These are phyloP conservation scores for Amphibalanus amphitrite DNA, from an alignment of 1,140 invertebrate genomes.

Conservation along the genomic window DNA sequence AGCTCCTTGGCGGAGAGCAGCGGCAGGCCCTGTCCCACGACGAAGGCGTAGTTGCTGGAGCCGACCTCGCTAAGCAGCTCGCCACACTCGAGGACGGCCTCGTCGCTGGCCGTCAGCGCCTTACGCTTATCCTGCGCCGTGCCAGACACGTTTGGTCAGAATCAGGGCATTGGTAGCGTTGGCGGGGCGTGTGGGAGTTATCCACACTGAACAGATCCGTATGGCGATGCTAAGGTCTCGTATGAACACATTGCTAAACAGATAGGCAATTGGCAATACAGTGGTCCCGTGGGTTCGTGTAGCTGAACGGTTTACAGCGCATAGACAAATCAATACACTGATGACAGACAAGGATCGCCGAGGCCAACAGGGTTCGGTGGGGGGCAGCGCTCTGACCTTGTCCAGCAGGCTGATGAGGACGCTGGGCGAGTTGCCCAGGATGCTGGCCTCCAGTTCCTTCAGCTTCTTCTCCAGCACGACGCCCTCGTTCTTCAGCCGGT, in stretches of 20 bases:
- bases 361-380: too few species aligned
- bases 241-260: too few species aligned
- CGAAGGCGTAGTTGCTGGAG: not conserved
- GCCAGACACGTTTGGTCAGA: too few species aligned
- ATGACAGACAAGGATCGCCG: too few species aligned
- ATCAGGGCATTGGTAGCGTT: too few species aligned
- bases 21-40: not conserved
- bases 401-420: not conserved
- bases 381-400: not conserved
- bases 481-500: not conserved
- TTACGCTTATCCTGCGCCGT: not conserved
- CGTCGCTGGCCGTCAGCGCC: not conserved
- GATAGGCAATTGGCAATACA: too few species aligned
- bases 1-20: not conserved
- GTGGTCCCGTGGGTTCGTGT: too few species aligned
- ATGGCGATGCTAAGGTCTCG: too few species aligned
- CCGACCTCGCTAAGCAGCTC: not conserved
- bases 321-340: too few species aligned
- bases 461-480: not conserved
- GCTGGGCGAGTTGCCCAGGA: not conserved
- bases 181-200: too few species aligned
- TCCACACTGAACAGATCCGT: too few species aligned
- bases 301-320: too few species aligned
- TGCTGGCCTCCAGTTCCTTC: not conserved
- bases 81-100: not conserved